Evolutionary conservation across 2,888 invertebrate species (phyloP).

Genomic region (Lamellibrachia columna): DNA sequence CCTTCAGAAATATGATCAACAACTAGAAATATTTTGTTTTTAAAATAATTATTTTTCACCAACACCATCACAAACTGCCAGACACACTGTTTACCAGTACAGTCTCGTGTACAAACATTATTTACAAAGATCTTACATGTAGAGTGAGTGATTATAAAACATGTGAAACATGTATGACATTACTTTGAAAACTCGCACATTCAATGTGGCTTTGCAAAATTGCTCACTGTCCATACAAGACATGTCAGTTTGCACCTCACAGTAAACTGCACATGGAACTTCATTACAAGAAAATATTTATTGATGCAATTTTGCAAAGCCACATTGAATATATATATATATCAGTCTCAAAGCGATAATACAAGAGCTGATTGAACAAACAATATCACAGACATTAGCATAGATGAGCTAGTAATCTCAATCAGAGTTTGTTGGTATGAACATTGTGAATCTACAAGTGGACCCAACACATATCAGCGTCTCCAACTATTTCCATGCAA

Average conservation of each 20-base stretch:
- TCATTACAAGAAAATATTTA: background rate
- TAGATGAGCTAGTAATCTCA: background rate
- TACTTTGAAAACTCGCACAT: background rate
- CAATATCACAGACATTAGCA: slow-evolving; percentile 10
- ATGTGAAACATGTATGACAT: background rate
- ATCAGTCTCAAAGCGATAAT: too few species aligned
- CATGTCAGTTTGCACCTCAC: background rate
- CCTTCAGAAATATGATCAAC: background rate
- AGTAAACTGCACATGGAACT: background rate
- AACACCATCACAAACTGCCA: background rate
- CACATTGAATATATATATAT: background rate
- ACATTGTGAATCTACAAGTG: background rate
- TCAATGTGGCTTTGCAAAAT: background rate
- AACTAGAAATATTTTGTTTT: background rate
- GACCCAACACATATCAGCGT: background rate
- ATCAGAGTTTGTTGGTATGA: background rate
- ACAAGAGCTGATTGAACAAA: background rate
- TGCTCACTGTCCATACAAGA: background rate
- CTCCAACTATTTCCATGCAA: background rate
- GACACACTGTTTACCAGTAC: background rate
- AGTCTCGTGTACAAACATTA: background rate
- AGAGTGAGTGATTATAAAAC: background rate
- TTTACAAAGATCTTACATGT: background rate
- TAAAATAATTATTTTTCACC: background rate
- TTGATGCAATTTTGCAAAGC: background rate